Evolutionary conservation across 37 sponge, comb jelly and placozoan species (phyloP).

Genomic region (Ephydatia muelleri): DNA sequence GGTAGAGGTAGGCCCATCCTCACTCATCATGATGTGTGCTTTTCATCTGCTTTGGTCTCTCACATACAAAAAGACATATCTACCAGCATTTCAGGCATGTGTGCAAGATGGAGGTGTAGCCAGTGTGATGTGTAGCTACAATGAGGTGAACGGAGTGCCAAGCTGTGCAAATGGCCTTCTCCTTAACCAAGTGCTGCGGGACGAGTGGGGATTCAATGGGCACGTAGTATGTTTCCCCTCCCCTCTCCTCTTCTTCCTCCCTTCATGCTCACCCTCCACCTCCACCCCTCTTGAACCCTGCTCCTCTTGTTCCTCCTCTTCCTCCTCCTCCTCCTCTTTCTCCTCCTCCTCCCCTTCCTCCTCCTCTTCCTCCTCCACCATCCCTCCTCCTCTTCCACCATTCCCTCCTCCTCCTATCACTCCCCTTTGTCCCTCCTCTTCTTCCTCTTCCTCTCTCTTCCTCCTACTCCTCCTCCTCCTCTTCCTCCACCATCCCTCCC

Average conservation of each 20-base stretch:
- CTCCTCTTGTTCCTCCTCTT: too few relatives aligned
- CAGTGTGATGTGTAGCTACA: slow-evolving; percentile 87
- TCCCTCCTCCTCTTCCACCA: too few relatives aligned
- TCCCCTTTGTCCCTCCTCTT: neutral
- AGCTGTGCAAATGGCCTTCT: slow-evolving; percentile 75
- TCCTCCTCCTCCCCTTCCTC: too few relatives aligned
- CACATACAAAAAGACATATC: slow-evolving; percentile 41
- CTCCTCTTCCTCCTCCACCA: too few relatives aligned
- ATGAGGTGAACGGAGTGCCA: slow-evolving; percentile 81
- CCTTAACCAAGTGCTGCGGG: slow-evolving; percentile 61
- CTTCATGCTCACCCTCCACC: neutral
- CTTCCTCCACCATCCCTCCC: too few relatives aligned
- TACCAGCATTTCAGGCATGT: slow-evolving; percentile 66
- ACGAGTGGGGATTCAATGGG: slow-evolving; percentile 71
- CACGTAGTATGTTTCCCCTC: slow-evolving; percentile 43
- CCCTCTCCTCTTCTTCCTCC: neutral
- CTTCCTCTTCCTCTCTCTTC: neutral
- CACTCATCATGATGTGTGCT: neutral
- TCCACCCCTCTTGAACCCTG: too few relatives aligned
- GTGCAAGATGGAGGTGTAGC: slow-evolving; percentile 38
- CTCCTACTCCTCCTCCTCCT: too few relatives aligned
- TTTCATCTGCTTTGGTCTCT: neutral
- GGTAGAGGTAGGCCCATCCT: slow-evolving; percentile 23
- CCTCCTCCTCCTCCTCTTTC: too few relatives aligned
- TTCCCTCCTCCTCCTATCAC: too few relatives aligned